phyloP scores from a whole-genome alignment of 1,140 invertebrate species.

The Ips typographus region DNA sequence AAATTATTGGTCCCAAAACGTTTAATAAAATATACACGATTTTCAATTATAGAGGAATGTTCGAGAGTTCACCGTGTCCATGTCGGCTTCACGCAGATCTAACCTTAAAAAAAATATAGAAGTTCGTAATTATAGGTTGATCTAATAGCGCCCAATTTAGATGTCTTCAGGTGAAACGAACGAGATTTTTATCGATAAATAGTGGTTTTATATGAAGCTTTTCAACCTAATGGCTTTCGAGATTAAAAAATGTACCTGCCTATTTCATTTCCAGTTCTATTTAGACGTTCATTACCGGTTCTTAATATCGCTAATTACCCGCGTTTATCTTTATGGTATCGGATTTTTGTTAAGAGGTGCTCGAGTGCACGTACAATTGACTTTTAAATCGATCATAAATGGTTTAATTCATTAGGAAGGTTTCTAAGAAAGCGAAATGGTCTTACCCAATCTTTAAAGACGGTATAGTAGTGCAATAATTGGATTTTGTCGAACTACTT shows the following conservation, averaged over 20 bases:
- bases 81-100: background rate
- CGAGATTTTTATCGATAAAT: conserved; percentile 29
- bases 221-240: conserved; percentile 20
- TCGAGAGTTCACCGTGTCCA: background rate
- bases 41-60: conserved; percentile 4
- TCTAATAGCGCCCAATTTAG: conserved; percentile 28
- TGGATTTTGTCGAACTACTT: too few relatives aligned
- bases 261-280: conserved; percentile 22
- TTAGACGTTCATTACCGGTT: conserved; percentile 22
- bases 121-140: conserved; percentile 19
- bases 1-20: conserved; percentile 13
- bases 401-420: too few relatives aligned
- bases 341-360: conserved; percentile 24
- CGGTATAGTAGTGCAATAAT: too few relatives aligned
- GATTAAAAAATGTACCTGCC: conserved; percentile 31
- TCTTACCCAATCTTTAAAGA: too few relatives aligned
- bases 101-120: conserved; percentile 12
- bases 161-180: conserved; percentile 23
- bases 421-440: too few relatives aligned
- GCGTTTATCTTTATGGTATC: conserved; percentile 24
- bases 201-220: conserved; percentile 22
- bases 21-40: conserved; percentile 22
- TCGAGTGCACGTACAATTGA: conserved; percentile 6
- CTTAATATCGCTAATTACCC: conserved; percentile 30
- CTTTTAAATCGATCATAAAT: background rate